Percentiles rank a stretch among this genome's conserved stretches.
Evolutionary conservation across 2,797 vertebrate species (phyloP).

Genomic region (Macropus fuliginosus): DNA sequence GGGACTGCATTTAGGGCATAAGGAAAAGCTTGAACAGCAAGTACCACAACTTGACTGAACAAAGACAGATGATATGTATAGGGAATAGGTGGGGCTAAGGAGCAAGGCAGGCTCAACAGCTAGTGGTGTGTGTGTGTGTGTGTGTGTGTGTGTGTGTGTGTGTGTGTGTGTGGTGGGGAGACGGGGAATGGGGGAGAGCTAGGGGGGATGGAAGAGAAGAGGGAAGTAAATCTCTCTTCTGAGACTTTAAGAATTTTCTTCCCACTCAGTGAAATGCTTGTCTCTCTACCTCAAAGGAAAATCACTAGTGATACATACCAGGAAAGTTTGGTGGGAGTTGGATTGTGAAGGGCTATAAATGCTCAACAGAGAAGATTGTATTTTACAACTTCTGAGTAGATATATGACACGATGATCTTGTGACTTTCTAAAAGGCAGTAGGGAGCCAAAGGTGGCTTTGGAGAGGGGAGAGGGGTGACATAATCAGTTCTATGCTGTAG

Average conservation of each 20-base stretch:
- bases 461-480: neutral
- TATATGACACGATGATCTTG: neutral
- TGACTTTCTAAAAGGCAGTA: neutral
- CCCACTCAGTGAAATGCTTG: neutral
- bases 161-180: no score
- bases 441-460: neutral
- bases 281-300: neutral
- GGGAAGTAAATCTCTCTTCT: neutral
- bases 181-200: no score
- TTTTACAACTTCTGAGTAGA: neutral
- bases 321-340: neutral
- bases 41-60: neutral
- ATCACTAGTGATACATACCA: neutral
- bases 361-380: neutral
- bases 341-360: neutral
- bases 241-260: neutral
- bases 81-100: neutral
- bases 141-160: no score
- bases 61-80: neutral
- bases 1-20: neutral
- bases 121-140: neutral
- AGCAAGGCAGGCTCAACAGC: neutral
- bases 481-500: neutral
- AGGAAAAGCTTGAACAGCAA: neutral
- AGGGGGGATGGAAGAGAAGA: neutral